Base-by-base conservation (phyloP, 2,888 invertebrate species). In the Ypsolopha sequella region DNA sequence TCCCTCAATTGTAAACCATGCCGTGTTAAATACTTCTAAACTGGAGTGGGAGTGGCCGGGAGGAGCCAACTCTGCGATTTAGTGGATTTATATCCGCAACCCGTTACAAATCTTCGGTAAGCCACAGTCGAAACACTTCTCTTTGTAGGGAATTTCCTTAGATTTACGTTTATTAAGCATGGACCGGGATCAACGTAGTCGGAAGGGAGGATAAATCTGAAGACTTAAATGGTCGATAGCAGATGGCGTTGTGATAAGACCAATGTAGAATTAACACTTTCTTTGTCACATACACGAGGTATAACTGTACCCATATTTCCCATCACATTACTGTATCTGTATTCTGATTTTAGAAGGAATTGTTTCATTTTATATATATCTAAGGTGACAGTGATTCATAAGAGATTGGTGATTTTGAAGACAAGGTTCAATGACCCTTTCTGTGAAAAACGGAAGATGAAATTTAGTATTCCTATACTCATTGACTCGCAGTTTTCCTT, bases 91-190 rank as follows among this genome's bases (percentile, higher is more conserved):
- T 65, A 54, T 57, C 53, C 48, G 54, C 41, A 53, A 53, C 52
- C 68, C 64, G 58, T 76, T 70, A 77, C 78, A 78, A 78, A 78
- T 78, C 76, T 77, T 73, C 59, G 76, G 77, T 75, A 71, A 76
- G 75, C 78, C 77, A 56, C 76, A 74, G 60, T 68, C 69, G 68
- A 70, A 73, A 74, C 70, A 69, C 67, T 71, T 73, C 73, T 69
- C 71, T 73, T 51, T 51, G 54, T 56, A 55, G 70, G 9, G 52
- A 52, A 39, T 52, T 52, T 48, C 45, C 49, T 41, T 41, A 46
- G 73, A 76, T 76, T 77, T 76, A 73, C 70, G 71, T 75, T 76
- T 76, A 76, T 74, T 75, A 76, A 75, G 70, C 64, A 64, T 13
- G 7, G 36, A 8, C 36, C 41, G 11, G 50, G 36, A 50, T 48